Percentiles rank a stretch among this genome's conserved stretches.
These are phyloP conservation scores for Penaeus indicus DNA, from an alignment of 1,140 invertebrate genomes.

Conservation along the genomic window DNA sequence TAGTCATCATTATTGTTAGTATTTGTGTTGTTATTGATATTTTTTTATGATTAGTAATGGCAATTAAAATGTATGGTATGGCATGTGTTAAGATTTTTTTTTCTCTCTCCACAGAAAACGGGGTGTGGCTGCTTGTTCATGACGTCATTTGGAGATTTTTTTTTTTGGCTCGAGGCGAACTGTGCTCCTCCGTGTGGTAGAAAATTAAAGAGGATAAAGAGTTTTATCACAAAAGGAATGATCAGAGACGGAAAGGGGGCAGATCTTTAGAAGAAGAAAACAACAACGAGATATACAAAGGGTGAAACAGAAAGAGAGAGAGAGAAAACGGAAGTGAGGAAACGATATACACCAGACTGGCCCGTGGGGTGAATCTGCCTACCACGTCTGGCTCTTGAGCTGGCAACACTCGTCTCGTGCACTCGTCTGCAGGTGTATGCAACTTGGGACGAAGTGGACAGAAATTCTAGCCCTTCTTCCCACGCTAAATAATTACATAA, in stretches of 20 bases:
- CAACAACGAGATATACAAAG: background rate
- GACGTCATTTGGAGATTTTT: conserved; percentile 26
- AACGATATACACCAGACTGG: background rate
- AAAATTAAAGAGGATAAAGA: background rate
- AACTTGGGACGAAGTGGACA: conserved; percentile 69
- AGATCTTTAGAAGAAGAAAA: background rate
- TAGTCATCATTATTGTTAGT: too few species aligned
- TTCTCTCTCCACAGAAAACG: background rate
- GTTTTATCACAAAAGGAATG: background rate
- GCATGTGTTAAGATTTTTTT: background rate
- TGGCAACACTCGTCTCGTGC: background rate
- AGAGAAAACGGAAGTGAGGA: background rate
- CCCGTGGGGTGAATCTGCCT: background rate
- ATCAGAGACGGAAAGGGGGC: background rate
- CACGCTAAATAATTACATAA: too few species aligned
- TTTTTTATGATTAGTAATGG: too few species aligned
- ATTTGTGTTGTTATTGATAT: too few species aligned
- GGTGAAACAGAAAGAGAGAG: background rate
- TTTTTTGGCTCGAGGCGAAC: too few species aligned
- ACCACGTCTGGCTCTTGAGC: background rate
- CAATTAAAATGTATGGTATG: too few species aligned
- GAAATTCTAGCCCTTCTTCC: conserved; percentile 89
- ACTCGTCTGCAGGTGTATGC: background rate
- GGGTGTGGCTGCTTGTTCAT: conserved; percentile 2
- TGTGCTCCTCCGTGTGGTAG: background rate